Percentiles rank a stretch among this genome's conserved stretches.
These are phyloP conservation scores for Oreochromis aureus DNA, from an alignment of 2,113 vertebrate species.

Conservation along the genomic window DNA sequence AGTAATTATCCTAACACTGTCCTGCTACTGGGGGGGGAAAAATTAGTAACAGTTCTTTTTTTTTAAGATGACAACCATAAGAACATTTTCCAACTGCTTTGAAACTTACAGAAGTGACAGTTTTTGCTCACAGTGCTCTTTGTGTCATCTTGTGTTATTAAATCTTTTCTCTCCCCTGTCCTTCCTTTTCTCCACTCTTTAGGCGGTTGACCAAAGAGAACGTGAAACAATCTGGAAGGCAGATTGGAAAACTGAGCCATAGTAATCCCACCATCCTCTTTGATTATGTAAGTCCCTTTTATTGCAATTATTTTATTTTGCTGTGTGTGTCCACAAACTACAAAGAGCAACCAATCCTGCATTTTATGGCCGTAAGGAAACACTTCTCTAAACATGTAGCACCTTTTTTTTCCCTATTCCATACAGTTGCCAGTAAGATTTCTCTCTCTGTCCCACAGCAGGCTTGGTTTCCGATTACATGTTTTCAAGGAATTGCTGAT, in stretches of 20 bases:
- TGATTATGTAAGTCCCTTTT: conserved; percentile 87
- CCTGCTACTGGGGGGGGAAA: background rate
- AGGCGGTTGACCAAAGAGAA: conserved; percentile 99
- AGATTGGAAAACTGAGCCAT: conserved; percentile 98
- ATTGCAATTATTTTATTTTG: background rate
- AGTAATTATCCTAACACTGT: background rate
- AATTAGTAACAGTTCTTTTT: background rate
- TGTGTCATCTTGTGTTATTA: background rate
- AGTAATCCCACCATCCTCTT: conserved; percentile 99
- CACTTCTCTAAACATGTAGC: background rate
- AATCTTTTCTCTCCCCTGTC: background rate
- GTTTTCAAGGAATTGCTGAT: background rate
- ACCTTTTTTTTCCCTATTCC: background rate
- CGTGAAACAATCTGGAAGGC: conserved; percentile 97
- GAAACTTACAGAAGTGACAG: background rate
- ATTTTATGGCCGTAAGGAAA: background rate
- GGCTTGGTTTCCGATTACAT: background rate
- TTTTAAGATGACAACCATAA: background rate
- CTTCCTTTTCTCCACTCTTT: background rate
- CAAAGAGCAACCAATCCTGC: background rate
- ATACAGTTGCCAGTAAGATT: background rate
- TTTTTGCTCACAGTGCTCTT: background rate
- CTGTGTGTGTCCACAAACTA: background rate
- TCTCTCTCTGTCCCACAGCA: background rate
- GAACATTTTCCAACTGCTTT: background rate